Conservation (phyloP, 2,888 invertebrate species). For the Anoplius nigerrimus region DNA sequence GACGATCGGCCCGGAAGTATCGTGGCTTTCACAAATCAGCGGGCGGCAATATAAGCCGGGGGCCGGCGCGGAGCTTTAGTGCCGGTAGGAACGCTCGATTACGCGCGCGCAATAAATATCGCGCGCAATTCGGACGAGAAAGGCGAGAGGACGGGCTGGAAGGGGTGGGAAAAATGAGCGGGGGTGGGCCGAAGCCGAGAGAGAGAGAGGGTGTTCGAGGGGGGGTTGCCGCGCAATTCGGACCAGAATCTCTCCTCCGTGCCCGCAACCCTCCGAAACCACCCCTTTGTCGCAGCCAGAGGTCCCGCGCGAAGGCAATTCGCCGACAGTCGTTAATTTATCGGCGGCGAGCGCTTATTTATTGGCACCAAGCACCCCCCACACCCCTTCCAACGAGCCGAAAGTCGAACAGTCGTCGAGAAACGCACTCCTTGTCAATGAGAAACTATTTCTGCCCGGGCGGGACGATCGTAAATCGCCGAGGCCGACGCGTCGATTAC, state of each 20-base stretch:
- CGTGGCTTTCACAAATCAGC: slow-evolving; percentile 54
- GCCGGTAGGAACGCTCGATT: slow-evolving; percentile 53
- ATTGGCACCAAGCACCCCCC: background rate
- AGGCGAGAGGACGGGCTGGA: background rate
- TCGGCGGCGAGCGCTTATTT: slow-evolving; percentile 34
- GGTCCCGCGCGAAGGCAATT: slow-evolving; percentile 48
- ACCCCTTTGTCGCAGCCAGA: slow-evolving; percentile 1
- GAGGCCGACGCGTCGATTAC: no score
- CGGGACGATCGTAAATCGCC: no score
- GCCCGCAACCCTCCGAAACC: background rate
- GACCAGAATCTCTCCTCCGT: background rate
- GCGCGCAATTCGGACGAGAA: slow-evolving; percentile 49
- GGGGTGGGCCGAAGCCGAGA: background rate
- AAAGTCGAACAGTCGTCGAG: no score
- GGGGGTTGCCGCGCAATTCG: no score
- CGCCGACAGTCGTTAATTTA: slow-evolving; percentile 58
- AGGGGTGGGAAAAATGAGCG: slow-evolving; percentile 1
- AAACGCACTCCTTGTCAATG: no score
- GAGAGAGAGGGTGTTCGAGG: background rate
- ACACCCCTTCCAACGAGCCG: no score
- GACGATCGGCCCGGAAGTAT: background rate
- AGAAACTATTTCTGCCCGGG: no score
- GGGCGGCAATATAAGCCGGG: slow-evolving; percentile 50
- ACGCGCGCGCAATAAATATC: slow-evolving; percentile 58
- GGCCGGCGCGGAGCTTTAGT: slow-evolving; percentile 36